Percentiles rank a stretch among this genome's conserved stretches.
These are phyloP conservation scores for Heliconius aoede DNA, from an alignment of 2,888 invertebrate species.

Conservation along the genomic window DNA sequence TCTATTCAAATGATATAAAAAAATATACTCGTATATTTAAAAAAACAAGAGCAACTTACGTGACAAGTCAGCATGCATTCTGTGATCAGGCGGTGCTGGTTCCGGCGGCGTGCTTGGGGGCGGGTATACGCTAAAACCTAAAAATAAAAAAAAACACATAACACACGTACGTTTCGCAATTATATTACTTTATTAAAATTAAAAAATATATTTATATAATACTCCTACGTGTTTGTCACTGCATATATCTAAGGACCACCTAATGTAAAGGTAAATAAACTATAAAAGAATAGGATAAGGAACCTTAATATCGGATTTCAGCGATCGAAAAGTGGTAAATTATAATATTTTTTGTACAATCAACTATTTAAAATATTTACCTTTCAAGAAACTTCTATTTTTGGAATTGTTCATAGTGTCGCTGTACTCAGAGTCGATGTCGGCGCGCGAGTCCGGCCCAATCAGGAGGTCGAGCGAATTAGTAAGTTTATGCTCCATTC, in stretches of 20 bases:
- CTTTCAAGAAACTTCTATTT: slow-evolving; percentile 79
- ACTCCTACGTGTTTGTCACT: too few relatives aligned
- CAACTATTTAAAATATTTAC: slow-evolving; percentile 50
- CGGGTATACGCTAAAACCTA: slow-evolving; percentile 92
- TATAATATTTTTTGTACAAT: too few relatives aligned
- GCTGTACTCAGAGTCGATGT: slow-evolving; percentile 78
- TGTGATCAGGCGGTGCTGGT: slow-evolving; percentile 92
- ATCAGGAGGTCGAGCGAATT: slow-evolving; percentile 78
- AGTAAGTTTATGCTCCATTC: slow-evolving; percentile 78
- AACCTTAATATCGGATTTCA: too few relatives aligned
- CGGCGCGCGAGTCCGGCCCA: slow-evolving; percentile 78
- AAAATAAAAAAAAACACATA: slow-evolving; percentile 3
- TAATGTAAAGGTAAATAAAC: too few relatives aligned
- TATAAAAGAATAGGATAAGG: too few relatives aligned
- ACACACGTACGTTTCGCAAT: too few relatives aligned
- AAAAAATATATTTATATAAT: background rate
- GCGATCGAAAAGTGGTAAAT: too few relatives aligned
- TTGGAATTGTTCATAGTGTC: slow-evolving; percentile 79
- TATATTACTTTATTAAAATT: background rate
- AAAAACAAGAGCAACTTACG: slow-evolving; percentile 63
- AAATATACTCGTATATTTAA: too few relatives aligned
- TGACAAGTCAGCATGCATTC: slow-evolving; percentile 83
- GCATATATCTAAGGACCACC: too few relatives aligned
- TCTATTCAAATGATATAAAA: too few relatives aligned
- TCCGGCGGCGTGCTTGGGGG: slow-evolving; percentile 93